phyloP scores from a whole-genome alignment of 2,113 vertebrate species.

The Taxidea taxus region DNA sequence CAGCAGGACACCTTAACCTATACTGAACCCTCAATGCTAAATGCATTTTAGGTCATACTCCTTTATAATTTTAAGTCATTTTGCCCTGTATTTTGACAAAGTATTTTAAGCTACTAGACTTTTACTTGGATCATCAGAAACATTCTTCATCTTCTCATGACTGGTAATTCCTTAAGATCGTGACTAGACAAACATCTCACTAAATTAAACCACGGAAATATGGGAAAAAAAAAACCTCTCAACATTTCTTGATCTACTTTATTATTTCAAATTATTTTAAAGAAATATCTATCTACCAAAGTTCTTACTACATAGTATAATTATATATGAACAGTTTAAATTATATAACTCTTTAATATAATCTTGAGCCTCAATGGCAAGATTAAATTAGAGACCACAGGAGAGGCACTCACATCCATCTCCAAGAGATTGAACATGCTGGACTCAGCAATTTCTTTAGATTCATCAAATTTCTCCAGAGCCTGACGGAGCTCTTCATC shows the following conservation, averaged over 20 bases:
- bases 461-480: slow-evolving; percentile 98
- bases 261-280: slow-evolving; percentile 9
- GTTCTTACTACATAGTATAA: background rate
- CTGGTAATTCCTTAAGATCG: background rate
- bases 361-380: background rate
- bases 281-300: background rate
- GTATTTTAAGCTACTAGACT: background rate
- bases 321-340: background rate
- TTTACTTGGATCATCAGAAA: background rate
- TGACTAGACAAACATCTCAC: background rate
- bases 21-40: background rate
- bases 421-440: slow-evolving; percentile 99
- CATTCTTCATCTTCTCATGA: background rate
- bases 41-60: background rate
- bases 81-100: background rate
- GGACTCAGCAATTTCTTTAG: slow-evolving; percentile 97
- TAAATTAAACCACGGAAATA: background rate
- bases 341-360: background rate
- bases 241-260: background rate
- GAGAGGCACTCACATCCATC: slow-evolving; percentile 92
- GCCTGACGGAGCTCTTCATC: slow-evolving; percentile 97
- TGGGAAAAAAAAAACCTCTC: background rate
- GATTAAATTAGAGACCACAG: slow-evolving; percentile 31
- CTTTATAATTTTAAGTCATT: background rate
- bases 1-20: background rate